Base-by-base conservation (phyloP, 1,140 invertebrate species). In the Papilio glaucus region DNA sequence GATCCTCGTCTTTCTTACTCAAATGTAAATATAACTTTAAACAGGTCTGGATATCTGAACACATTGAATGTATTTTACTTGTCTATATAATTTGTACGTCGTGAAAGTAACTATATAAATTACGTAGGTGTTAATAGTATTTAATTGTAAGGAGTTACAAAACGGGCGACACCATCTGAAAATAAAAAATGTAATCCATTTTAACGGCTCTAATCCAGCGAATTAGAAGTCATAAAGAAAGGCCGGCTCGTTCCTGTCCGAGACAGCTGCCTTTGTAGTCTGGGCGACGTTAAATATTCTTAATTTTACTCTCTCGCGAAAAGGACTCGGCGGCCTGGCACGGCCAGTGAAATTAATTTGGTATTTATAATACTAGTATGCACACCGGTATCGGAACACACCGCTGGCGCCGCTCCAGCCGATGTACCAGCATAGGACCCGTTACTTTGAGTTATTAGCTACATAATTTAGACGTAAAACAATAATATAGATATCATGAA, bases 181-280 rank as follows among this genome's bases (percentile, higher is more conserved):
- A 85, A 83, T 79, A 72, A 76, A 77, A 84, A 86, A 90, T 88
- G n/a, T 87, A 83, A n/a, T n/a, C n/a, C 85, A 88, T 85, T 86
- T 86, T 81, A 65, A 76, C 57, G 24, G 77, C 69, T 78, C 72
- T 80, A 87, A n/a, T 85, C 79, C 79, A 72, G 73, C 76, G 79
- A 85, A 85, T 88, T 82, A 81, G 80, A 82, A 82, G 73, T 84
- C 84, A 83, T 87, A 85, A 90, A 88, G 81, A 80, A 79, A 26
- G 8, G 53, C 41, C 73, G 67, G 72, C 61, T 81, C 81, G 83
- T 81, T 82, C 77, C 79, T 85, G 85, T 82, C 83, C 71, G 71
- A 75, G 76, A 78, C 87, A 86, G 80, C 73, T 78, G 79, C 75
- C 81, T 79, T 78, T 77, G 73, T 24, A 18, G 62, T 18, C 62